phyloP scores from a whole-genome alignment of 92 coral and sea anemone genomes.

The Parazoanthus darwini region DNA sequence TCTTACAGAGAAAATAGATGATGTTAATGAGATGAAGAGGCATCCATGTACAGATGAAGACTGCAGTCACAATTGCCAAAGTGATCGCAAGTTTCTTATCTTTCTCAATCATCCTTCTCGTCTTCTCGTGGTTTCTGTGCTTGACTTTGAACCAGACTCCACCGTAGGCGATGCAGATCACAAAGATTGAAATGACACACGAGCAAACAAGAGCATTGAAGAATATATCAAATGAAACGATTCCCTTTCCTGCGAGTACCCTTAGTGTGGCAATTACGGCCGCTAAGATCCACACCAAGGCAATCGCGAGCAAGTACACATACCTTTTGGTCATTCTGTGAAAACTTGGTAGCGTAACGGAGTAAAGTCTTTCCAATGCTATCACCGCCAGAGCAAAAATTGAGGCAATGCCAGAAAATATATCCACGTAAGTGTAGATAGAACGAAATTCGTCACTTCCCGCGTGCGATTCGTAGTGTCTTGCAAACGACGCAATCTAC shows the following conservation, averaged over 20 bases:
- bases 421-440: constrained; percentile 38
- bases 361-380: constrained; percentile 34
- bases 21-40: constrained; percentile 37
- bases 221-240: background rate
- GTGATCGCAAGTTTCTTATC: constrained; percentile 44
- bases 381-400: constrained; percentile 39
- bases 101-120: constrained; percentile 38
- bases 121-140: constrained; percentile 44
- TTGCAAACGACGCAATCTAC: constrained; percentile 15
- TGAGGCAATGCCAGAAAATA: constrained; percentile 42
- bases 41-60: constrained; percentile 32
- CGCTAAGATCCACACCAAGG: constrained; percentile 31
- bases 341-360: constrained; percentile 38
- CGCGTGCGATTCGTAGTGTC: background rate
- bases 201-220: constrained; percentile 27
- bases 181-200: background rate
- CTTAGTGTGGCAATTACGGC: constrained; percentile 22
- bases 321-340: constrained; percentile 35
- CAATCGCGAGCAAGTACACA: constrained; percentile 7
- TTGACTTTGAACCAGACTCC: constrained; percentile 40
- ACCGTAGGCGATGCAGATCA: constrained; percentile 33
- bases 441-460: constrained; percentile 11
- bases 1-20: constrained; percentile 24
- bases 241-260: background rate
- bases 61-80: constrained; percentile 29